Evolutionary conservation across 1,140 invertebrate species (phyloP).

Genomic region (Drosophila athabasca): DNA sequence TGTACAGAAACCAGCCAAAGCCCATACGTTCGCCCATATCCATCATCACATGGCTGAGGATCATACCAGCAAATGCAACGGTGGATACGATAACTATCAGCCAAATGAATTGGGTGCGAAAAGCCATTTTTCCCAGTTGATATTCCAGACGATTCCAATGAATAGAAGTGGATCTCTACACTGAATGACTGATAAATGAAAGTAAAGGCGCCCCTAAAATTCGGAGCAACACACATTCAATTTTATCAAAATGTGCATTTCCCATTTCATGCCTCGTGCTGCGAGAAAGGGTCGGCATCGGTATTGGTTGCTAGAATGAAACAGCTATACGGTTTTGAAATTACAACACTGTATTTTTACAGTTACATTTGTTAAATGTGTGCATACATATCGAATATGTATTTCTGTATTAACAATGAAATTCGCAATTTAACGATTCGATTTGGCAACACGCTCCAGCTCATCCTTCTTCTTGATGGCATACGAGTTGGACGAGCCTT

Average conservation of each 20-base stretch:
- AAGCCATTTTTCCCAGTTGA: conserved; percentile 29
- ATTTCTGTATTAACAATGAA: conserved; percentile 1
- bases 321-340: conserved; percentile 2
- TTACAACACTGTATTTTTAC: conserved; percentile 33
- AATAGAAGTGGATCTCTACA: no score
- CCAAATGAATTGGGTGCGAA: conserved; percentile 9
- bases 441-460: conserved; percentile 99
- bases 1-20: conserved; percentile 93
- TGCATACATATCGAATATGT: conserved; percentile 37
- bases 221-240: no score
- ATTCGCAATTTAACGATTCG: conserved; percentile 95
- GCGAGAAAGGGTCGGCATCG: no score
- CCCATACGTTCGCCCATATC: conserved; percentile 94
- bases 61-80: conserved; percentile 83
- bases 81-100: conserved; percentile 82
- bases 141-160: background rate
- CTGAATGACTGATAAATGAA: no score
- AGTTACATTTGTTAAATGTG: conserved; percentile 2
- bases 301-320: no score
- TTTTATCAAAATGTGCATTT: no score
- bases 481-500: conserved; percentile 99
- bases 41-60: conserved; percentile 92
- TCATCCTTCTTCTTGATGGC: conserved; percentile 99
- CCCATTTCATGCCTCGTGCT: no score
- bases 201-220: no score